A percentile compares a stretch with the other conserved stretches of the same genome.
Conservation (phyloP, 2,888 invertebrate species). For the Strigamia crassipes region DNA sequence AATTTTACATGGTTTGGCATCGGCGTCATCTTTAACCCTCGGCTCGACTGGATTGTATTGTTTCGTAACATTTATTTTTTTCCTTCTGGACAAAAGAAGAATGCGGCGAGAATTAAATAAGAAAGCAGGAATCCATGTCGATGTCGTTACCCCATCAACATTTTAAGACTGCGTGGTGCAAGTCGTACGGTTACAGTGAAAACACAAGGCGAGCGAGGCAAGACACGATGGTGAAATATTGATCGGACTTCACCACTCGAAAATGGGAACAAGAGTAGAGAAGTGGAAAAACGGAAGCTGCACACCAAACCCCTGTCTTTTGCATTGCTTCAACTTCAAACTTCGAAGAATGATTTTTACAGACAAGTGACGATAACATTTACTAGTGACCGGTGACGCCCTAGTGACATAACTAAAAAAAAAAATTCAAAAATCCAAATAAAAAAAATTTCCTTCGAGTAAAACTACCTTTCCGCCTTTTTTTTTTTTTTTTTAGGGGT, state of each 20-base stretch:
- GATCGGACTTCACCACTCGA: conserved; percentile 27
- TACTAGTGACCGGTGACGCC: background rate
- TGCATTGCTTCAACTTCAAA: conserved; percentile 18
- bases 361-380: conserved; percentile 18
- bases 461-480: background rate
- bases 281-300: conserved; percentile 17
- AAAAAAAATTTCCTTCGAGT: background rate
- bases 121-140: background rate
- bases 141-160: background rate
- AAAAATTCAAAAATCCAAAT: background rate
- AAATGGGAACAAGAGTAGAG: conserved; percentile 28
- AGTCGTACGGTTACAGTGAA: background rate
- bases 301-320: conserved; percentile 3
- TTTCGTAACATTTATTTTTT: too few species aligned
- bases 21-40: background rate
- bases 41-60: too few species aligned
- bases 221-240: conserved; percentile 1
- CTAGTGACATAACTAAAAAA: background rate
- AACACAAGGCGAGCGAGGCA: background rate
- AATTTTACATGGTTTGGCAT: background rate
- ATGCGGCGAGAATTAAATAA: background rate
- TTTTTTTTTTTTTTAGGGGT: background rate
- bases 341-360: background rate
- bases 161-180: background rate
- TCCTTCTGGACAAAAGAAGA: too few species aligned